phyloP scores from a whole-genome alignment of 2,113 vertebrate genomes.

The Silurus meridionalis region DNA sequence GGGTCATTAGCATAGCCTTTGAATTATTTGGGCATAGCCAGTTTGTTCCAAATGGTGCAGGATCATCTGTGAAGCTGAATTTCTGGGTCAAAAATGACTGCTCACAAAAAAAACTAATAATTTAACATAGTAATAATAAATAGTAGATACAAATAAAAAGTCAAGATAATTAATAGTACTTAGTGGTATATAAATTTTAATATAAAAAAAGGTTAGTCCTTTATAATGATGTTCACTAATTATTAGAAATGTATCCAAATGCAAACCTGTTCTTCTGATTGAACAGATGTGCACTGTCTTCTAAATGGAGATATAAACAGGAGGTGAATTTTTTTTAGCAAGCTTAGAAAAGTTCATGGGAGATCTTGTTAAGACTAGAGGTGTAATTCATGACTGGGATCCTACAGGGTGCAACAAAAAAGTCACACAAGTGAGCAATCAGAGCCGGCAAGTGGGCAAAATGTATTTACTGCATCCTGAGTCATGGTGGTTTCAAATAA shows the following conservation, averaged over 20 bases:
- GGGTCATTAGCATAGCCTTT: constrained; percentile 19
- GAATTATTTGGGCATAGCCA: constrained; percentile 7
- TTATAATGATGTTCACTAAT: neutral
- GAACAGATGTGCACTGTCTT: neutral
- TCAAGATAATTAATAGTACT: neutral
- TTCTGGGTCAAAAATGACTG: neutral
- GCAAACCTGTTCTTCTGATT: neutral
- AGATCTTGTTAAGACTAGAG: neutral
- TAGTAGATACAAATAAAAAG: too few species aligned
- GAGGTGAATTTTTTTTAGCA: neutral
- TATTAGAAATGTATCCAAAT: neutral
- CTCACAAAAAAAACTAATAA: neutral
- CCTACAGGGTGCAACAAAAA: neutral
- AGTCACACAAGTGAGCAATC: neutral
- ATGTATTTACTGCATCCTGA: neutral
- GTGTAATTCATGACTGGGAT: neutral
- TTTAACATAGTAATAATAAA: too few species aligned
- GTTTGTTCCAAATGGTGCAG: neutral
- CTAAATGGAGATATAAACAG: neutral
- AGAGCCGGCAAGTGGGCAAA: neutral
- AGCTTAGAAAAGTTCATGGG: neutral
- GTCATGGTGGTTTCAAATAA: neutral
- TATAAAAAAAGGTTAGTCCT: neutral
- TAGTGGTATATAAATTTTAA: neutral
- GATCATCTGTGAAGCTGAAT: neutral